Conservation (phyloP, 1,140 invertebrate species). For the Reticulitermes speratus region DNA sequence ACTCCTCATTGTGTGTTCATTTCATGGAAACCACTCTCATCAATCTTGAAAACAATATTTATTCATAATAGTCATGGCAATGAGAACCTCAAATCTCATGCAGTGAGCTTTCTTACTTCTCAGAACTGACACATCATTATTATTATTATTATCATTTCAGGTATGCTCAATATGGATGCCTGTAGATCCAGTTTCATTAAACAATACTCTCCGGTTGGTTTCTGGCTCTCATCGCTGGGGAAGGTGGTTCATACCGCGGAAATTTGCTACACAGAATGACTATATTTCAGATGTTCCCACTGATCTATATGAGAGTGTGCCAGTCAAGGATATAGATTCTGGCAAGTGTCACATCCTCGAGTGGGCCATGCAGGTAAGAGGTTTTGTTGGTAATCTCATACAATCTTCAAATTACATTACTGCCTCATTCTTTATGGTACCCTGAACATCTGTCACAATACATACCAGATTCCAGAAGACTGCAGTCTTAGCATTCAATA, state of each 20-base stretch:
- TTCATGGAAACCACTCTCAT: too few relatives aligned
- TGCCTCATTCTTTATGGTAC: too few relatives aligned
- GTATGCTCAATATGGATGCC: constrained; percentile 23
- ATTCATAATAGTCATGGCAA: too few relatives aligned
- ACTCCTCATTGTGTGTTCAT: too few relatives aligned
- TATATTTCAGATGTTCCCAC: not conserved
- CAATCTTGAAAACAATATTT: too few relatives aligned
- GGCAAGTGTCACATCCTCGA: not conserved
- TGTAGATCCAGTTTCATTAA: constrained; percentile 9
- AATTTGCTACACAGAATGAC: not conserved
- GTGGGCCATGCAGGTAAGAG: constrained; percentile 3
- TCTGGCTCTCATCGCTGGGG: not conserved
- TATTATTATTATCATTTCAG: not conserved
- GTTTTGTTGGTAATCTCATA: not conserved
- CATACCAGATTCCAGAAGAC: too few relatives aligned
- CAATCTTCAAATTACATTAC: too few relatives aligned
- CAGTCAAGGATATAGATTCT: not conserved
- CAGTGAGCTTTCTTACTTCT: too few relatives aligned
- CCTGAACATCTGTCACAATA: too few relatives aligned
- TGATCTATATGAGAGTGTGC: not conserved
- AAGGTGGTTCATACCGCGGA: not conserved
- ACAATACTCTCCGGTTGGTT: not conserved
- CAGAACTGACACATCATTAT: not conserved
- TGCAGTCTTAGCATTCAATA: too few relatives aligned
- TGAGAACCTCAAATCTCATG: too few relatives aligned